A percentile compares a stretch with the other conserved stretches of the same genome.
Conservation (phyloP, 2,797 vertebrate genomes). For the Carapus acus region DNA sequence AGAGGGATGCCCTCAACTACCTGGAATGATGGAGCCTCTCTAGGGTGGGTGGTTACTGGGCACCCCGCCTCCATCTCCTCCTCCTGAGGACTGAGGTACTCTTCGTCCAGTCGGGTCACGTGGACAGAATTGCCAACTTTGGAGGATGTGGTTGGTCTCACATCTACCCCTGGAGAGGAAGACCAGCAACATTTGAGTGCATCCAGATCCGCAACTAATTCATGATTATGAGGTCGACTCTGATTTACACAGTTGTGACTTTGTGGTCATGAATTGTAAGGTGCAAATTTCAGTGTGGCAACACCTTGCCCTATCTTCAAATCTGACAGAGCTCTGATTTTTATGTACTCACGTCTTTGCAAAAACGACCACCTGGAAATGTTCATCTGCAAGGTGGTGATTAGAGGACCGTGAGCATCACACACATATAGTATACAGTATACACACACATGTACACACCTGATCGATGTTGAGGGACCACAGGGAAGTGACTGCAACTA, state of each 20-base stretch:
- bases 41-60: constrained; percentile 68
- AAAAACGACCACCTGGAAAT: constrained; percentile 44
- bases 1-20: constrained; percentile 57
- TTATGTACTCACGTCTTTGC: constrained; percentile 44
- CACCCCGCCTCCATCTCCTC: constrained; percentile 75
- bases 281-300: constrained; percentile 23
- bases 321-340: constrained; percentile 38
- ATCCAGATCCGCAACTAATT: constrained; percentile 21
- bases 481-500: constrained; percentile 36
- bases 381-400: constrained; percentile 20
- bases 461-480: no score
- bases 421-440: no score
- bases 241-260: constrained; percentile 35
- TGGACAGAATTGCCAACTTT: no score
- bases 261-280: constrained; percentile 27
- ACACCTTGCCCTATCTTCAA: constrained; percentile 16
- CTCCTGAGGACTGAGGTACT: constrained; percentile 82
- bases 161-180: constrained; percentile 58
- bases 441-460: not conserved
- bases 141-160: constrained; percentile 40
- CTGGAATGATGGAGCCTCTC: constrained; percentile 83
- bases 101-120: constrained; percentile 83
- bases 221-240: constrained; percentile 14
- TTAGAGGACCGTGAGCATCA: constrained; percentile 20
- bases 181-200: not conserved